These are phyloP conservation scores for Cherax quadricarinatus DNA, from an alignment of 1,140 invertebrate genomes.

Conservation along the genomic window DNA sequence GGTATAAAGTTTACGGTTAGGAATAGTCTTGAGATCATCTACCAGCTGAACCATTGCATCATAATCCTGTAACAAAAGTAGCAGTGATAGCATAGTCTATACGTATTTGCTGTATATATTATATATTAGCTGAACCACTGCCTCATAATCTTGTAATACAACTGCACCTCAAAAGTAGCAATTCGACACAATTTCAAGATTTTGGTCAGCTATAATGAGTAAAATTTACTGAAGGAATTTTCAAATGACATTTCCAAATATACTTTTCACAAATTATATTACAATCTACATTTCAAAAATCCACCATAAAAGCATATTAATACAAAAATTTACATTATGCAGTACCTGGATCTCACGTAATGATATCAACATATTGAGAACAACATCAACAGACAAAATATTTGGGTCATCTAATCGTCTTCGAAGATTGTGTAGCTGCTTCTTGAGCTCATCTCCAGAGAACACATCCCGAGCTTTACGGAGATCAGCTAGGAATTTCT, in stretches of 20 bases:
- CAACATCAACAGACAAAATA: conserved; percentile 95
- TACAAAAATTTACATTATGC: not conserved
- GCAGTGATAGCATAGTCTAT: not conserved
- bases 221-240: not conserved
- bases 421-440: conserved; percentile 92
- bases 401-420: conserved; percentile 97
- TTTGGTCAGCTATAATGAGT: no score
- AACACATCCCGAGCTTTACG: conserved; percentile 93
- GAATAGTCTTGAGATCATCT: conserved; percentile 95
- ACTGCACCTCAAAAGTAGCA: no score
- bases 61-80: conserved; percentile 84
- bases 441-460: conserved; percentile 90
- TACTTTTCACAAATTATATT: not conserved
- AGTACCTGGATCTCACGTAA: conserved; percentile 86
- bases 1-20: conserved; percentile 92
- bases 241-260: not conserved
- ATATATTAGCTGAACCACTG: conserved; percentile 97
- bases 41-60: conserved; percentile 98
- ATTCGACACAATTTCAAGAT: no score
- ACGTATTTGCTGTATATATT: conserved; percentile 84
- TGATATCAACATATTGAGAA: conserved; percentile 94
- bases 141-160: conserved; percentile 90
- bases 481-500: conserved; percentile 97
- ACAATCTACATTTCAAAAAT: not conserved
- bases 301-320: not conserved